Conservation (phyloP, 2,113 vertebrate species). For the Pampusana beccarii region DNA sequence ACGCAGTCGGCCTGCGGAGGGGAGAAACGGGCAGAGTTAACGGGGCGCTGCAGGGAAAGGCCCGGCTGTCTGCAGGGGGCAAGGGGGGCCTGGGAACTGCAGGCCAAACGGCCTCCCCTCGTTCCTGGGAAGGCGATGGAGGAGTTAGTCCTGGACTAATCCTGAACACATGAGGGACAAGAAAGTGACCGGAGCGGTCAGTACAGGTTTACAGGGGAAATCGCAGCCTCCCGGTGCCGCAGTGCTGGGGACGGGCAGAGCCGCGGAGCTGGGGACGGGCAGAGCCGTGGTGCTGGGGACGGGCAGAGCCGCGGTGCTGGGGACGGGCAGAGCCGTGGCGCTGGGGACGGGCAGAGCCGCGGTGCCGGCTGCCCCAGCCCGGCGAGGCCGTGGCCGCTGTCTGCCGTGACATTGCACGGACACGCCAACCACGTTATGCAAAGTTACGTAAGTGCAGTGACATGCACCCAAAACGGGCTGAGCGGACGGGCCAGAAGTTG, state of each 20-base stretch:
- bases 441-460: rapidly evolving
- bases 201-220: not conserved
- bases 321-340: too few relatives aligned
- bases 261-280: too few relatives aligned
- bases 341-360: too few relatives aligned
- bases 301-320: too few relatives aligned
- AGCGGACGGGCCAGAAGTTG: not conserved
- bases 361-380: too few relatives aligned
- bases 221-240: not conserved
- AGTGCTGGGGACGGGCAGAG: too few relatives aligned
- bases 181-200: not conserved
- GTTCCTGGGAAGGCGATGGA: not conserved
- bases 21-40: not conserved
- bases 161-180: not conserved
- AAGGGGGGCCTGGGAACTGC: not conserved
- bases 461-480: not conserved
- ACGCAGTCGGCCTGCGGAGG: constrained; percentile 84
- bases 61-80: not conserved
- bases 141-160: not conserved
- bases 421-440: too few relatives aligned
- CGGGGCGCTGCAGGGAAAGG: not conserved
- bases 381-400: too few relatives aligned
- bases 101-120: not conserved
- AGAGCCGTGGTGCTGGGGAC: too few relatives aligned
- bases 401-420: too few relatives aligned